Base-by-base conservation (phyloP, 92 coral and sea anemone genomes). In the Zoanthus gigantus region DNA sequence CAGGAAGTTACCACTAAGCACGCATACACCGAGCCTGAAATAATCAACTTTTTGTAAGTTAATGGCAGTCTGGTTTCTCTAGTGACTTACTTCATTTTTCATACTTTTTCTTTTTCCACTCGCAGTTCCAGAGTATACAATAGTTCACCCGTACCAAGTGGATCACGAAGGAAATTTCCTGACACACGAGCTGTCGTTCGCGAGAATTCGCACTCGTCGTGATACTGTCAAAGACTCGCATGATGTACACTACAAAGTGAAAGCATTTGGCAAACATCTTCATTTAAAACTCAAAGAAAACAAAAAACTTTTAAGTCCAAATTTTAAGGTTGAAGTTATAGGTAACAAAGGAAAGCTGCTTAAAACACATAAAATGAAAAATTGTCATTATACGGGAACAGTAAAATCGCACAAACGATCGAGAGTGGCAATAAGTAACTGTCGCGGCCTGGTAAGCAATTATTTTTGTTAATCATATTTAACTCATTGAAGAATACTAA, bases 101-200 rank as follows among this genome's bases (percentile, higher is more conserved):
- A 7, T 50, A 7, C 5, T 50, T 50, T 50, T 50, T 50, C 56
- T 50, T 50, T 50, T 50, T 50, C 12, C 9, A 50, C 12, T 7
- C 83, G 42, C 87, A 97, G 99, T 95, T 6, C 99, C 99, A 12
- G 99, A 95, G 30, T 97, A 97, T 79, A 92, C 94, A 80, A 85
- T 97, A 45, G 93, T 92, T 1, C 95, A 90, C 67, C 99, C 99
- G 7, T 77, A 88, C 31, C 98, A 92, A 84, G 96, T 95, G 32
- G 91, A 86, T 76, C 92, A 94, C 47, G 80, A 92, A 2, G 99
- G 99, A 2, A 82, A 76, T 29, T 95, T 93, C 91, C 74, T 97
- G 31, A 92, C 97, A 16, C 96, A 97, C 72, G 95, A 95, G 76
- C 97, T 97, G 14, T 85, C 94, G 17, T 87, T 88, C 79, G 94